Evolutionary conservation across 2,888 invertebrate species (phyloP).

Genomic region (Apodemia mormo): DNA sequence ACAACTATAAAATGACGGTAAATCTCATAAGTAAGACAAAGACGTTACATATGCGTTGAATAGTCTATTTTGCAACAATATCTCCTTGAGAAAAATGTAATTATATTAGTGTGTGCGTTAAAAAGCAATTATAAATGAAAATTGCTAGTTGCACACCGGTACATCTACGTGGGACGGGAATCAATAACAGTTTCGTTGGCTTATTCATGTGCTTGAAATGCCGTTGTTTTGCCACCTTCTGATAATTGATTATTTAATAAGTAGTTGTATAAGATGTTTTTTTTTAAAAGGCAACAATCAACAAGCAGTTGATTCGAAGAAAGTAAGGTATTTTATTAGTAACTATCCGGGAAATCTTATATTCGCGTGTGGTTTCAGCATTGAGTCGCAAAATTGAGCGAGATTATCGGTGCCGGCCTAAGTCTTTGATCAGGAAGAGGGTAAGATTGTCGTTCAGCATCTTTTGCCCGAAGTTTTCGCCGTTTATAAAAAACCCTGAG

Average conservation of each 20-base stretch:
- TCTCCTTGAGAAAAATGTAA: slow-evolving; percentile 14
- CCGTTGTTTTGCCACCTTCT: background rate
- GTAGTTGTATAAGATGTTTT: background rate
- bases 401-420: too few species aligned
- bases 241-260: background rate
- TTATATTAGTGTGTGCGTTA: slow-evolving; percentile 4
- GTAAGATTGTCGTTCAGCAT: too few species aligned
- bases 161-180: slow-evolving; percentile 13
- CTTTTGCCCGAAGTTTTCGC: too few species aligned
- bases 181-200: background rate
- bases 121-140: slow-evolving; percentile 24
- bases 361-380: too few species aligned
- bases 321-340: too few species aligned
- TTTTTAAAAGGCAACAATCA: too few species aligned
- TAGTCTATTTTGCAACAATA: slow-evolving; percentile 5
- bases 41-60: slow-evolving; percentile 3
- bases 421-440: too few species aligned
- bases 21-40: background rate
- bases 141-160: background rate
- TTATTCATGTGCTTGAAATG: background rate
- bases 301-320: too few species aligned
- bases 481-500: too few species aligned
- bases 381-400: too few species aligned
- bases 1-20: slow-evolving; percentile 4
- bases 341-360: too few species aligned